Conservation (phyloP, 1,140 invertebrate genomes). For the Bathynomus jamesi region DNA sequence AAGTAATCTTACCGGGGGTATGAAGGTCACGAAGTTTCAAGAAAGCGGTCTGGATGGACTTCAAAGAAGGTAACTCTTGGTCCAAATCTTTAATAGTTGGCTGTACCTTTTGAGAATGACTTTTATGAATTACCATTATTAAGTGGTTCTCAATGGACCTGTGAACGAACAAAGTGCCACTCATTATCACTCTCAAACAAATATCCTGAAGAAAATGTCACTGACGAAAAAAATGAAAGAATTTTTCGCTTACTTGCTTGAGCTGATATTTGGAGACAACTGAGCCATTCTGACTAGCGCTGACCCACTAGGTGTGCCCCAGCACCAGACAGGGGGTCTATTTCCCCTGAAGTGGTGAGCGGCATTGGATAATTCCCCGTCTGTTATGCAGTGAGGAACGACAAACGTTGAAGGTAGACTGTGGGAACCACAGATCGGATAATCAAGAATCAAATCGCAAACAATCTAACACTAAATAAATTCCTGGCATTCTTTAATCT, state of each 20-base stretch:
- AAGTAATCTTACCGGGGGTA: constrained; percentile 5
- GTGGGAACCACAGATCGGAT: too few relatives aligned
- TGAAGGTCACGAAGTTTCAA: not conserved
- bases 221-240: too few relatives aligned
- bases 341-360: constrained; percentile 69
- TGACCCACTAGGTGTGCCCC: constrained; percentile 58
- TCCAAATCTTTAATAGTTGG: constrained; percentile 1
- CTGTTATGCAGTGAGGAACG: constrained; percentile 66
- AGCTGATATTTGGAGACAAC: constrained; percentile 53
- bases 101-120: not conserved
- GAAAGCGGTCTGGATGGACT: not conserved
- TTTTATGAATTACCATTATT: not conserved
- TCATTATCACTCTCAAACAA: too few relatives aligned
- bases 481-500: too few relatives aligned
- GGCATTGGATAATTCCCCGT: constrained; percentile 60
- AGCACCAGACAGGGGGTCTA: constrained; percentile 75
- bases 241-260: constrained; percentile 49
- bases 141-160: constrained; percentile 6
- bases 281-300: constrained; percentile 73
- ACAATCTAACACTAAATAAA: too few relatives aligned
- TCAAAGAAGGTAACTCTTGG: not conserved
- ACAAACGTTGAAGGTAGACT: constrained; percentile 65
- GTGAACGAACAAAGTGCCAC: too few relatives aligned
- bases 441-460: too few relatives aligned
- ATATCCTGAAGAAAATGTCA: too few relatives aligned